Evolutionary conservation across 2,888 invertebrate species (phyloP).

Genomic region (Sinelater perroti): DNA sequence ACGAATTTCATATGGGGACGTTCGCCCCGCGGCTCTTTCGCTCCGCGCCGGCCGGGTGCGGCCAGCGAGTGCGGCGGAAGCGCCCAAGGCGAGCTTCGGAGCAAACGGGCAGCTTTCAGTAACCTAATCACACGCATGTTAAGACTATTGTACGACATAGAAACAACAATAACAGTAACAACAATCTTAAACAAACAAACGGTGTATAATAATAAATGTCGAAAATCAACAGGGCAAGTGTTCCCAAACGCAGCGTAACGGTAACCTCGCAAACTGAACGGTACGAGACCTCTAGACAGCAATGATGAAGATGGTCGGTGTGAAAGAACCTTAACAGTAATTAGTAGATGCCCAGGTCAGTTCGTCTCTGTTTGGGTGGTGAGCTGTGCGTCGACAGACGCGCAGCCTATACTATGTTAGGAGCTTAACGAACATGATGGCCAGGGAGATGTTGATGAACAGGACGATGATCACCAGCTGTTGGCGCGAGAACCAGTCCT

Average conservation of each 20-base stretch:
- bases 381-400: constrained; percentile 50
- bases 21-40: not conserved
- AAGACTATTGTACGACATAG: constrained; percentile 1
- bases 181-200: constrained; percentile 51
- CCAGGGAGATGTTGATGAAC: constrained; percentile 93
- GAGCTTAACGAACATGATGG: constrained; percentile 95
- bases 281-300: constrained; percentile 23
- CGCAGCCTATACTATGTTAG: constrained; percentile 84
- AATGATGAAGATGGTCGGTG: constrained; percentile 38
- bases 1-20: no score
- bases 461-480: constrained; percentile 93
- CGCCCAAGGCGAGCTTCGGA: not conserved
- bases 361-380: constrained; percentile 29
- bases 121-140: constrained; percentile 5
- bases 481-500: constrained; percentile 97
- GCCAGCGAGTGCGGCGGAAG: not conserved
- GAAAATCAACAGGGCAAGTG: constrained; percentile 58
- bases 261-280: constrained; percentile 31
- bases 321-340: constrained; percentile 49
- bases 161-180: constrained; percentile 34
- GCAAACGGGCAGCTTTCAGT: not conserved
- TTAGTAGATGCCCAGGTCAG: constrained; percentile 42
- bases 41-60: not conserved
- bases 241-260: constrained; percentile 53
- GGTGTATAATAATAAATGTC: constrained; percentile 53